A percentile compares a stretch with the other conserved stretches of the same genome.
phyloP scores from a whole-genome alignment of 2,888 invertebrate species.

The Cheilosia grossa region DNA sequence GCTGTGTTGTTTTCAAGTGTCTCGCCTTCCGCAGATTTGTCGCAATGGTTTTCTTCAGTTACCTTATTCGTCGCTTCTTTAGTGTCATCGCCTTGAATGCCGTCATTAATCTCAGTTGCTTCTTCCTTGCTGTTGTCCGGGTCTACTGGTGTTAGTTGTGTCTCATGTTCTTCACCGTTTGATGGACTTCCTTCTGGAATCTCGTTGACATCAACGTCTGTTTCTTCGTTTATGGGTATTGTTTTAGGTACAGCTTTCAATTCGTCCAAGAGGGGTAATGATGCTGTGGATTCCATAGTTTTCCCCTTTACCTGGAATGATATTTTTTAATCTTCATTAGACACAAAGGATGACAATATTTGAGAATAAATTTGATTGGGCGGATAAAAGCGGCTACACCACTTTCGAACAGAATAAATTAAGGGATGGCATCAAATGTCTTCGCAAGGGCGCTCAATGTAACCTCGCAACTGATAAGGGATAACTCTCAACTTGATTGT shows the following conservation, averaged over 20 bases:
- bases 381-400: too few relatives aligned
- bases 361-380: too few relatives aligned
- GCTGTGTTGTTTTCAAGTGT: conserved; percentile 4
- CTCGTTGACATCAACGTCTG: conserved; percentile 26
- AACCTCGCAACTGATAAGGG: too few relatives aligned
- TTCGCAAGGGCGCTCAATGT: too few relatives aligned
- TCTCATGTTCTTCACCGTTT: conserved; percentile 26
- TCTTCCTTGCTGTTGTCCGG: conserved; percentile 17
- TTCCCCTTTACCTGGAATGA: conserved; percentile 11
- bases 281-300: conserved; percentile 42
- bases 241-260: conserved; percentile 49
- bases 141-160: conserved; percentile 23
- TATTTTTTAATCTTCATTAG: neutral
- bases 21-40: conserved; percentile 6
- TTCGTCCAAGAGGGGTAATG: conserved; percentile 43
- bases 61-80: conserved; percentile 10
- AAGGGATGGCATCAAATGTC: too few relatives aligned
- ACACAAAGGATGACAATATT: neutral
- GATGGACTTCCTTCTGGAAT: neutral
- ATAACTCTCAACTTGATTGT: neutral
- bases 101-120: conserved; percentile 60
- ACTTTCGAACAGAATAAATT: too few relatives aligned
- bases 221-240: conserved; percentile 20
- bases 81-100: conserved; percentile 37
- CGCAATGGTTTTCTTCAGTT: conserved; percentile 9